Conservation (phyloP, 2,113 vertebrate genomes). For the Tamias sibiricus region DNA sequence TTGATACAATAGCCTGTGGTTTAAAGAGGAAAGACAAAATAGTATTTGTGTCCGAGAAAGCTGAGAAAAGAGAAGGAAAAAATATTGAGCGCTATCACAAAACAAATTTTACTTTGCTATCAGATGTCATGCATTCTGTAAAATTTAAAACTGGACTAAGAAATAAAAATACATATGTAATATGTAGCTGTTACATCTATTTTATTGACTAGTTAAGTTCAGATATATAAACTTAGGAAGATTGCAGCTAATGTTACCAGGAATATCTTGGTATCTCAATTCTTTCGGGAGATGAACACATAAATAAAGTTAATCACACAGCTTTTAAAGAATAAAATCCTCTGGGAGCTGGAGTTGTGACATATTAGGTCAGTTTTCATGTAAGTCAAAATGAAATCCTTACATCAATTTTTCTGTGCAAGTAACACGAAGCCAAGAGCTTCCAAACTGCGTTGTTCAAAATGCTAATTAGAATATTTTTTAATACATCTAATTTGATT, state of each 20-base stretch:
- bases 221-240: neutral
- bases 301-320: conserved; percentile 55
- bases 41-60: neutral
- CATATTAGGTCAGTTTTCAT: conserved; percentile 68
- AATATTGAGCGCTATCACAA: neutral
- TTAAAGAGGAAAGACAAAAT: conserved; percentile 42
- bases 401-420: conserved; percentile 59
- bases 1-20: neutral
- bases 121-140: neutral
- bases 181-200: neutral
- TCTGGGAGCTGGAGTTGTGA: conserved; percentile 75
- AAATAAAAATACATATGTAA: neutral
- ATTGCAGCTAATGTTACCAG: neutral
- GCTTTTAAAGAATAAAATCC: conserved; percentile 65
- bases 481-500: conserved; percentile 59
- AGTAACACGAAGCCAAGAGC: conserved; percentile 54
- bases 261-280: neutral
- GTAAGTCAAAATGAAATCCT: conserved; percentile 64
- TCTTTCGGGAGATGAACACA: conserved; percentile 43
- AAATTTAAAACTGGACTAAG: conserved; percentile 6
- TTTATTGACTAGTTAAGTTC: neutral
- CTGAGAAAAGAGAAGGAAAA: conserved; percentile 14
- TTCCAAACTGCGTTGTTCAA: conserved; percentile 64
- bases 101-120: conserved; percentile 1
- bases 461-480: conserved; percentile 27